Evolutionary conservation across 2,797 vertebrate genomes (phyloP).

Genomic region (Enteromius trimaculatus): DNA sequence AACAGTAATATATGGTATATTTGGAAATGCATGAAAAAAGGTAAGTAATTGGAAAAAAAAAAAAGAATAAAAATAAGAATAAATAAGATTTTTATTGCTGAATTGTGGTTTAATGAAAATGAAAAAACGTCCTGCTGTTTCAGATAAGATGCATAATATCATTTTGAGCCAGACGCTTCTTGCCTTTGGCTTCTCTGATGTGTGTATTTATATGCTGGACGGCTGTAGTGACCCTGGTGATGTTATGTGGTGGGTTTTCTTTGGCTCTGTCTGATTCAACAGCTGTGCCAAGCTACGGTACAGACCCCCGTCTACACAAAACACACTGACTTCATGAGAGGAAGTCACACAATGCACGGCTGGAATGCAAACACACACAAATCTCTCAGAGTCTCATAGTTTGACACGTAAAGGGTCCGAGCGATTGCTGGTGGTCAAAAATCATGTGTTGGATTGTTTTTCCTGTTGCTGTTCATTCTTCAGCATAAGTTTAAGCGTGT

Average conservation of each 20-base stretch:
- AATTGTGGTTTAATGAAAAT: not conserved
- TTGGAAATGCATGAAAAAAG: not conserved
- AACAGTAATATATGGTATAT: not conserved
- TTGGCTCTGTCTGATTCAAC: slow-evolving; percentile 57
- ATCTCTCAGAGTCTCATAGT: not conserved
- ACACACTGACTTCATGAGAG: slow-evolving; percentile 68
- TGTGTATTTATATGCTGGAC: not conserved
- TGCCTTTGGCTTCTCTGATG: not conserved
- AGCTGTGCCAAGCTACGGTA: slow-evolving; percentile 52
- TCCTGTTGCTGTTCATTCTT: not conserved
- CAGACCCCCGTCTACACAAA: slow-evolving; percentile 45
- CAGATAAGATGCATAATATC: not conserved
- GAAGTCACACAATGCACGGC: slow-evolving; percentile 68
- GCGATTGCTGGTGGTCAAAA: slow-evolving; percentile 1
- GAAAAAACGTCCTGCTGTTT: not conserved
- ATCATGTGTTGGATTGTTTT: not conserved
- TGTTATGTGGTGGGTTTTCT: slow-evolving; percentile 65
- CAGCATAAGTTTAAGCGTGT: not conserved
- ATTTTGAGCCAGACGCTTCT: not conserved
- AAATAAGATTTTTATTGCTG: not conserved
- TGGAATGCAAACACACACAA: slow-evolving; percentile 69
- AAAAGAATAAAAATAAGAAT: not conserved
- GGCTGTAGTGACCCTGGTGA: slow-evolving; percentile 58
- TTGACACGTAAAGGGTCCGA: not conserved
- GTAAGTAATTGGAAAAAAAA: not conserved